A percentile compares a stretch with the other conserved stretches of the same genome.
These are phyloP conservation scores for Crotophaga sulcirostris DNA, from an alignment of 2,113 vertebrate genomes.

Conservation along the genomic window DNA sequence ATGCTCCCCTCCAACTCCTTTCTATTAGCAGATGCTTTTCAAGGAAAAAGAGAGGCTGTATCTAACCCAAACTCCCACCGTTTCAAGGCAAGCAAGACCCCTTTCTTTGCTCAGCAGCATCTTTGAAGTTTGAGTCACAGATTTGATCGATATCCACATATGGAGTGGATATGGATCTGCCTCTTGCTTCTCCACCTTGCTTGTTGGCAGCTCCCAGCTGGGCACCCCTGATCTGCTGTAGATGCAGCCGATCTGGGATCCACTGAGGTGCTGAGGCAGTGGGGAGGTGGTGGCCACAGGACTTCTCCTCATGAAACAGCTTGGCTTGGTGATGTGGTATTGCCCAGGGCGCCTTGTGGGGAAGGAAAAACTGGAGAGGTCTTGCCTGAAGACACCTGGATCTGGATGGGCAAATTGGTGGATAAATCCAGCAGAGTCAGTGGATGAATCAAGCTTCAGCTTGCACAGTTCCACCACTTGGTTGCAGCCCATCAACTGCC, in stretches of 20 bases:
- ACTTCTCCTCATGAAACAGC: neutral
- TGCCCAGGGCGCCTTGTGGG: accelerated
- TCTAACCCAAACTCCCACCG: neutral
- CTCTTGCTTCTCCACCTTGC: neutral
- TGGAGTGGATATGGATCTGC: too few relatives aligned
- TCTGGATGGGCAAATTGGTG: neutral
- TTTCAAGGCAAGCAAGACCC: neutral
- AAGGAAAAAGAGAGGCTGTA: neutral
- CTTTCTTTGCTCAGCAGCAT: neutral
- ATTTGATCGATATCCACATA: too few relatives aligned
- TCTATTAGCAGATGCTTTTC: conserved; percentile 19
- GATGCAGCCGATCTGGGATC: accelerated
- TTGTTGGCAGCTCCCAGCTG: neutral
- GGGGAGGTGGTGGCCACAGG: neutral
- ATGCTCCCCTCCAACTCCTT: conserved; percentile 15
- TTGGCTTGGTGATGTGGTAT: neutral
- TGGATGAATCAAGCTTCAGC: neutral
- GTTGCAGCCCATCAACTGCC: neutral
- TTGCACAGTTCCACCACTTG: neutral
- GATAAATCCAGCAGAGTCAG: neutral
- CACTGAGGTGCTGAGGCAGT: accelerated
- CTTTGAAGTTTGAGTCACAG: neutral
- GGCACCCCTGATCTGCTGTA: accelerated
- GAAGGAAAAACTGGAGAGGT: neutral
- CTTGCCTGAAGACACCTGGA: neutral